Evolutionary conservation across 2,113 vertebrate genomes (phyloP).

Genomic region (Nematolebias whitei): DNA sequence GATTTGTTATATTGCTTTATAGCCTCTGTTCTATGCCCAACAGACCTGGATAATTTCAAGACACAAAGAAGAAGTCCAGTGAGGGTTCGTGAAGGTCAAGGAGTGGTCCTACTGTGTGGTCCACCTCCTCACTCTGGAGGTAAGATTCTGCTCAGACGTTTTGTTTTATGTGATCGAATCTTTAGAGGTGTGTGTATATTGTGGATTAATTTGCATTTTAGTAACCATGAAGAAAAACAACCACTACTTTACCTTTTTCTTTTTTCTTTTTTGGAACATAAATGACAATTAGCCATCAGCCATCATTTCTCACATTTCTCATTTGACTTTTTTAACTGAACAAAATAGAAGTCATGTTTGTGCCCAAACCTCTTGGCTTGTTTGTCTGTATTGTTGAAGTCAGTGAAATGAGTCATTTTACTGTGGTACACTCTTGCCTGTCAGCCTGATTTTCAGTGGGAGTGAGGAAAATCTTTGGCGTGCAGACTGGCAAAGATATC

Average conservation of each 20-base stretch:
- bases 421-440: slow-evolving; percentile 52
- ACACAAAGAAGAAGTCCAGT: slow-evolving; percentile 89
- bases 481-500: slow-evolving; percentile 45
- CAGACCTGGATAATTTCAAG: slow-evolving; percentile 96
- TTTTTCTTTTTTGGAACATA: background rate
- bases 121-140: slow-evolving; percentile 84
- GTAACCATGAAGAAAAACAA: background rate
- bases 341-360: slow-evolving; percentile 30
- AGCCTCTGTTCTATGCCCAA: slow-evolving; percentile 55
- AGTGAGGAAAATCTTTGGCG: slow-evolving; percentile 47
- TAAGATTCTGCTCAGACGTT: slow-evolving; percentile 59
- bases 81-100: slow-evolving; percentile 92
- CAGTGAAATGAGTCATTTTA: slow-evolving; percentile 59
- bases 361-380: slow-evolving; percentile 35
- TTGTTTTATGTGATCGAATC: background rate
- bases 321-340: slow-evolving; percentile 25
- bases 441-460: slow-evolving; percentile 52
- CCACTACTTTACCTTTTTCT: too few species aligned
- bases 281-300: background rate
- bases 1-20: slow-evolving; percentile 25
- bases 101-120: slow-evolving; percentile 93
- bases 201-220: background rate
- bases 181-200: slow-evolving; percentile 1
- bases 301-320: slow-evolving; percentile 3
- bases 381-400: slow-evolving; percentile 54